Evolutionary conservation across 2,113 vertebrate genomes (phyloP).

Genomic region (Ameiurus melas): DNA sequence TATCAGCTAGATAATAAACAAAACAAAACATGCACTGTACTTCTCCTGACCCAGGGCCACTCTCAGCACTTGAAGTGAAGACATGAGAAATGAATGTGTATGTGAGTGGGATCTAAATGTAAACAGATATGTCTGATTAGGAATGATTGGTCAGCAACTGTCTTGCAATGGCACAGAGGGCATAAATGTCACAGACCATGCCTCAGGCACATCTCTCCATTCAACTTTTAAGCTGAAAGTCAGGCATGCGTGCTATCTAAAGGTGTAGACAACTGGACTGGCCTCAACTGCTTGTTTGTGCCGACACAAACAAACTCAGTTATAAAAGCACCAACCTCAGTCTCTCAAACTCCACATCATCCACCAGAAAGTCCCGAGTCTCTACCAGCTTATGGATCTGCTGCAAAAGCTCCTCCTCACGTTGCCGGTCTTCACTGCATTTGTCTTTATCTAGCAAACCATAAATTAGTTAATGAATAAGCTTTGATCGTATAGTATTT

Average conservation of each 20-base stretch:
- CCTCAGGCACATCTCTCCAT: neutral
- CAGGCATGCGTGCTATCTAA: slow-evolving; percentile 13
- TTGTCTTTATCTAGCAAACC: slow-evolving; percentile 81
- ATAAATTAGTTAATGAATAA: neutral
- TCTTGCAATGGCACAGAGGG: slow-evolving; percentile 12
- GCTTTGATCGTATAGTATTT: neutral
- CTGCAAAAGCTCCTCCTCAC: slow-evolving; percentile 83
- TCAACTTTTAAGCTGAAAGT: slow-evolving; percentile 7
- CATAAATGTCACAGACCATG: neutral
- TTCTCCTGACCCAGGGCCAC: neutral
- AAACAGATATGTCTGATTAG: slow-evolving; percentile 18
- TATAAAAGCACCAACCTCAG: slow-evolving; percentile 62
- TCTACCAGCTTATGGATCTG: slow-evolving; percentile 90
- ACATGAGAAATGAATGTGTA: neutral
- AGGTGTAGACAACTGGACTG: neutral
- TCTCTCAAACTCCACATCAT: slow-evolving; percentile 88
- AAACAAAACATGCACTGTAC: neutral
- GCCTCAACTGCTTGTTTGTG: neutral
- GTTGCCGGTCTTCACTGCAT: slow-evolving; percentile 78
- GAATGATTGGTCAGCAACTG: slow-evolving; percentile 26
- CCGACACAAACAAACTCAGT: neutral
- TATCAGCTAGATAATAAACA: too few species aligned
- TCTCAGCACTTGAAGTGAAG: neutral
- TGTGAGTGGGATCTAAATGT: neutral
- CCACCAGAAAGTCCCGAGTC: slow-evolving; percentile 87